phyloP scores from a whole-genome alignment of 2,797 vertebrate species.

The Cirrhinus molitorella region DNA sequence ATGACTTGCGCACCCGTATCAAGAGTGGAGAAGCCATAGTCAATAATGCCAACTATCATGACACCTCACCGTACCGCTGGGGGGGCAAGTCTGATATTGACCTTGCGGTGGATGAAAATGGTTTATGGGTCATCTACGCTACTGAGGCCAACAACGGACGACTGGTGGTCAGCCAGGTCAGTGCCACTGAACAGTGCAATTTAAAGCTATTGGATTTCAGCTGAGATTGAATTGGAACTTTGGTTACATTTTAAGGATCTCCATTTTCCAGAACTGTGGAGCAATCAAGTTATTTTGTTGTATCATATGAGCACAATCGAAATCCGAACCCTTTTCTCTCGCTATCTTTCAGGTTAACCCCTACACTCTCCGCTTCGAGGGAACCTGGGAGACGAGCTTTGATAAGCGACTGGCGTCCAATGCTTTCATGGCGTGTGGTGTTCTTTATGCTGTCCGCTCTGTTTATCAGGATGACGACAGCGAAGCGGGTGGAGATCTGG shows the following conservation, averaged over 20 bases:
- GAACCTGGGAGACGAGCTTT: conserved; percentile 93
- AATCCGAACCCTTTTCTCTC: not conserved
- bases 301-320: not conserved
- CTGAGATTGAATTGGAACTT: not conserved
- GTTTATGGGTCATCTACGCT: conserved; percentile 95
- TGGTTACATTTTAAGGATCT: not conserved
- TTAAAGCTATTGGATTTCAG: conserved; percentile 6
- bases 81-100: conserved; percentile 96
- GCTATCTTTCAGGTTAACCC: conserved; percentile 83
- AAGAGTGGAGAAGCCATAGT: conserved; percentile 96
- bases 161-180: conserved; percentile 92
- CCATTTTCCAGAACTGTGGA: not conserved
- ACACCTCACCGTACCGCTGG: conserved; percentile 95
- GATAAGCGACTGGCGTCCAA: conserved; percentile 94
- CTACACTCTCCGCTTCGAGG: conserved; percentile 93
- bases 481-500: conserved; percentile 87
- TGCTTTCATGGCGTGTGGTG: conserved; percentile 95
- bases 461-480: conserved; percentile 95
- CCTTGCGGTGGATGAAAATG: conserved; percentile 93
- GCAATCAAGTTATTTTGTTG: not conserved
- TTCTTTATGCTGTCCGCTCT: conserved; percentile 91
- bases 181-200: conserved; percentile 57
- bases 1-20: conserved; percentile 92
- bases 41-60: conserved; percentile 93
- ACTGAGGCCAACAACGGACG: conserved; percentile 92